Evolutionary conservation across 2,797 vertebrate genomes (phyloP), one percentile per base, ranked within the genome.

Genomic region (Danio kyathit): DNA sequence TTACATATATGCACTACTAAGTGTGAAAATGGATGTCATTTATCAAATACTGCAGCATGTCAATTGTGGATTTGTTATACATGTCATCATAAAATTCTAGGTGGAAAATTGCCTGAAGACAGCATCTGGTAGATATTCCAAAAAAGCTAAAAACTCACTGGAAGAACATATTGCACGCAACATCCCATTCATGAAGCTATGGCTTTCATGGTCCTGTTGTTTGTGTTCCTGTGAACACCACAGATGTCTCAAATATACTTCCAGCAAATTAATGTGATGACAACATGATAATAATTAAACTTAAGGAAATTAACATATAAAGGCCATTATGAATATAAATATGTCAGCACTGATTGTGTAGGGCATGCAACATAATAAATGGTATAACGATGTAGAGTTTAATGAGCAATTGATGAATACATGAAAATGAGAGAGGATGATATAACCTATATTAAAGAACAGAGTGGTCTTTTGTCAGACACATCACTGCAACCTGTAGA

Each of bases 21-120:
- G 44, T 78, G 75, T 78, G 13, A 21, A 0, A 40, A 44, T 2
- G 10, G 1, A 43, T 67, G 64, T 3, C 3, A 46, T 54, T 46
- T 67, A 29, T 67, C 17, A 66, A 75, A n/a, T 21, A 67, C 29
- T 67, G 12, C 6, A 38, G 5, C 17, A 19, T 29, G 13, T 46
- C 66, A 67, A 44, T 43, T 77, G 21, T 77, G 75, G 75, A 77
- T 77, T 46, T 77, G 75, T 7, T 40, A 10, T 13, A 76, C 74
- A 7, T 77, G 75, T 9, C 51, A 77, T 77, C 7, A 49, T 0
- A 76, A 76, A 59, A 73, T 73, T 3, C 46, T 63, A 12, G 2
- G 4, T 17, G 49, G 29, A 19, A 41, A 52, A 43, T 13, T 76
- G 46, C 48, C 74, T 5, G 48, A 64, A 76, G 17, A 64, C 16